Conservation (phyloP, 1,140 invertebrate genomes). For the Gryon sp. region DNA sequence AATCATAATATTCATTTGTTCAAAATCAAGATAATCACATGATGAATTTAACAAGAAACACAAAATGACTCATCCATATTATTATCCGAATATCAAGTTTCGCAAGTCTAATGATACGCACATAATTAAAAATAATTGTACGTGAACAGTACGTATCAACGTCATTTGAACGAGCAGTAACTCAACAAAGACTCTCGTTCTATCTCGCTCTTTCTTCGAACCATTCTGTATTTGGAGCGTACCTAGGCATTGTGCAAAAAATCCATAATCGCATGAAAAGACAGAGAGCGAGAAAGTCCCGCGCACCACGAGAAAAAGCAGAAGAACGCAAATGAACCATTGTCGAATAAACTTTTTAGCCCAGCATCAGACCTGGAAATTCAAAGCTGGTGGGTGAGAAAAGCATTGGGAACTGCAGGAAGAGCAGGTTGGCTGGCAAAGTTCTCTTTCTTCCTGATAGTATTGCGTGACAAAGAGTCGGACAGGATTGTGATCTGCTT, state of each 20-base stretch:
- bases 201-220: neutral
- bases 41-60: no score
- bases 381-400: constrained; percentile 26
- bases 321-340: constrained; percentile 57
- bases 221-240: neutral
- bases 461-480: constrained; percentile 61
- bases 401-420: constrained; percentile 13
- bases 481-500: constrained; percentile 58
- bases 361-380: constrained; percentile 17
- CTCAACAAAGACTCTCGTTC: constrained; percentile 16
- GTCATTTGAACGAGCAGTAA: constrained; percentile 1
- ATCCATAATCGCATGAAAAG: constrained; percentile 40
- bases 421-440: constrained; percentile 27
- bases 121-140: constrained; percentile 41
- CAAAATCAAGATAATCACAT: no score
- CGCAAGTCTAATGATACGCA: neutral
- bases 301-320: constrained; percentile 16
- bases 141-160: constrained; percentile 5
- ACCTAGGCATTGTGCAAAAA: constrained; percentile 23
- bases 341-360: constrained; percentile 58
- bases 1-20: no score
- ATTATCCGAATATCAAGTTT: constrained; percentile 3
- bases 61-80: no score
- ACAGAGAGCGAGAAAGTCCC: constrained; percentile 4
- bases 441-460: constrained; percentile 32